phyloP scores from a whole-genome alignment of 2,113 vertebrate genomes.

The Aspidoscelis tigris region DNA sequence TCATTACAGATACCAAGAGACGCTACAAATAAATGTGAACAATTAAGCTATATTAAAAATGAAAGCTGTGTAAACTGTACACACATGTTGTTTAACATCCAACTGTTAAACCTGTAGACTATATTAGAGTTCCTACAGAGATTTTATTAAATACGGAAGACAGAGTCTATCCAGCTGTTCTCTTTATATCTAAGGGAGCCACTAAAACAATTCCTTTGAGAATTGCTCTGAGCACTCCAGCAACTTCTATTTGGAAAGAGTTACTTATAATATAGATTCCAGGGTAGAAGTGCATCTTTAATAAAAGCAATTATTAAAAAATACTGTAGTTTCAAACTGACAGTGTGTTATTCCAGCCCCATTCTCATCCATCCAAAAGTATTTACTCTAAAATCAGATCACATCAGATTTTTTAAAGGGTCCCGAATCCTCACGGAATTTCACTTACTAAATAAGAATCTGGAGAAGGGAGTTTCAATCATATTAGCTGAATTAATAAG shows the following conservation, averaged over 20 bases:
- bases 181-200: conserved; percentile 44
- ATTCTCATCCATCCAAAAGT: conserved; percentile 13
- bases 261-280: conserved; percentile 46
- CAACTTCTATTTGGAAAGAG: conserved; percentile 56
- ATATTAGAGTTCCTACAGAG: background rate
- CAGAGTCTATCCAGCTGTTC: conserved; percentile 46
- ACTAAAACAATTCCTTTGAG: conserved; percentile 33
- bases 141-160: conserved; percentile 46
- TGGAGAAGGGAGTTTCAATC: background rate
- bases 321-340: conserved; percentile 23
- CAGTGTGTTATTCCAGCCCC: background rate
- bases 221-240: conserved; percentile 34
- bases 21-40: background rate
- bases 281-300: conserved; percentile 41
- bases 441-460: background rate
- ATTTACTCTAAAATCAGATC: conserved; percentile 22
- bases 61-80: background rate
- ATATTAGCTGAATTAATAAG: background rate
- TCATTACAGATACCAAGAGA: background rate
- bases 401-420: background rate
- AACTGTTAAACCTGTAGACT: conserved; percentile 32
- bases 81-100: conserved; percentile 34
- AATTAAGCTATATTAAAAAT: conserved; percentile 35
- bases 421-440: background rate
- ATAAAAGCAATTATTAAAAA: conserved; percentile 29